phyloP scores from a whole-genome alignment of 1,140 invertebrate genomes.

The Homalodisca vitripennis region DNA sequence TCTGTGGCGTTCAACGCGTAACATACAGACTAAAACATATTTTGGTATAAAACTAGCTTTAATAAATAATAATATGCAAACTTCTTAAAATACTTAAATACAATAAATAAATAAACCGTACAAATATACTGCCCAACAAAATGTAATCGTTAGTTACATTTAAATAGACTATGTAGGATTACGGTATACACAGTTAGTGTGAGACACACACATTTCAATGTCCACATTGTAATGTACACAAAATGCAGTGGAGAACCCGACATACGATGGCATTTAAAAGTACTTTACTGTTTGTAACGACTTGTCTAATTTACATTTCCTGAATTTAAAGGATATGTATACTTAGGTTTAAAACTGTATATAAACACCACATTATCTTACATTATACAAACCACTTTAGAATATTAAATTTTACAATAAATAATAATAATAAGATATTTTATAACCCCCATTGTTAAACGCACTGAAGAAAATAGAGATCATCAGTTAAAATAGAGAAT shows the following conservation, averaged over 20 bases:
- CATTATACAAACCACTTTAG: background rate
- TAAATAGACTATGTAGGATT: slow-evolving; percentile 12
- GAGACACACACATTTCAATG: background rate
- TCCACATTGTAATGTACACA: background rate
- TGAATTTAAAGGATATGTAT: slow-evolving; percentile 24
- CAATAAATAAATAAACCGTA: slow-evolving; percentile 22
- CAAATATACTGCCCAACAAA: slow-evolving; percentile 16
- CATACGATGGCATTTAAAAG: too few relatives aligned
- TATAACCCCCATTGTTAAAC: too few relatives aligned
- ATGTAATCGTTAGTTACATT: background rate
- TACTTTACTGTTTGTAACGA: background rate
- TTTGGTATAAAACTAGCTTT: slow-evolving; percentile 27
- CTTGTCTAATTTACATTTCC: slow-evolving; percentile 5
- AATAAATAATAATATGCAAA: slow-evolving; percentile 24
- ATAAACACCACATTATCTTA: slow-evolving; percentile 15
- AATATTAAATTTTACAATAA: slow-evolving; percentile 9
- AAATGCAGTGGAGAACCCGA: background rate
- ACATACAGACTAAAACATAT: slow-evolving; percentile 2
- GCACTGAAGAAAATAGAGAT: slow-evolving; percentile 1
- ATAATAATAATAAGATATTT: too few relatives aligned
- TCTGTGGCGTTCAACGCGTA: background rate
- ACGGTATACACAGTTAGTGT: background rate
- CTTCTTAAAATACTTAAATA: background rate
- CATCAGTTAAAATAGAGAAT: background rate
- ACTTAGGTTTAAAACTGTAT: slow-evolving; percentile 19